Evolutionary conservation across 2,888 invertebrate genomes (phyloP), one percentile per base, ranked within the genome.

Genomic region (Erynnis tages): DNA sequence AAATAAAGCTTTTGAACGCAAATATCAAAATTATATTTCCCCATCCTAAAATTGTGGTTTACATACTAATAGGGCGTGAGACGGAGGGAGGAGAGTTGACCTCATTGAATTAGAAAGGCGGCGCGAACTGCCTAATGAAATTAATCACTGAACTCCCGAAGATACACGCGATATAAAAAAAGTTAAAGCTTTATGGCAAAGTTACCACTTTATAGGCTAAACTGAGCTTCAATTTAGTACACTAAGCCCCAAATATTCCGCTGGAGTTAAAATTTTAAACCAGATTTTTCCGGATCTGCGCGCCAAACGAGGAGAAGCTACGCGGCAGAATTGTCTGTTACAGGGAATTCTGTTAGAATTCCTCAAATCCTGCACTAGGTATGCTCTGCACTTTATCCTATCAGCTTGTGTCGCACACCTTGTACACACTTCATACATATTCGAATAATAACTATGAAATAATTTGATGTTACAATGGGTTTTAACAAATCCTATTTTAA

Each of bases 81-180:
- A 10, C 3, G 4, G 17, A 27, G 29, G 27, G 55, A 53, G 44
- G 55, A 34, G 41, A 57, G 54, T 54, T 54, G 55, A 55, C 56
- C 55, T 62, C 60, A 76, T 76, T 71, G 70, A 76, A 76, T 77
- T 73, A 76, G 65, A 63, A 62, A 64, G 62, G 60, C 67, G 60
- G 63, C 70, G 66, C 66, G 62, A 67, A 64, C 64, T 60, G 61
- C 54, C 65, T 76, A 76, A 78, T 69, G 71, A 72, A 75, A 66
- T 76, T 76, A 75, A 72, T 72, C 67, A 59, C 23, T 54, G 50
- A 56, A 55, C n/a, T n/a, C n/a, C n/a, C 59, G 55, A 61, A 55
- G 44, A 37, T 37, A 27, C 29, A 27, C 47, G 47, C 47, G 47
- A 29, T 25, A 38, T 30, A 23, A 32, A 45, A n/a, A n/a, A n/a